Conservation (phyloP, 2,113 vertebrate genomes). For the Australoheros scitulus region DNA sequence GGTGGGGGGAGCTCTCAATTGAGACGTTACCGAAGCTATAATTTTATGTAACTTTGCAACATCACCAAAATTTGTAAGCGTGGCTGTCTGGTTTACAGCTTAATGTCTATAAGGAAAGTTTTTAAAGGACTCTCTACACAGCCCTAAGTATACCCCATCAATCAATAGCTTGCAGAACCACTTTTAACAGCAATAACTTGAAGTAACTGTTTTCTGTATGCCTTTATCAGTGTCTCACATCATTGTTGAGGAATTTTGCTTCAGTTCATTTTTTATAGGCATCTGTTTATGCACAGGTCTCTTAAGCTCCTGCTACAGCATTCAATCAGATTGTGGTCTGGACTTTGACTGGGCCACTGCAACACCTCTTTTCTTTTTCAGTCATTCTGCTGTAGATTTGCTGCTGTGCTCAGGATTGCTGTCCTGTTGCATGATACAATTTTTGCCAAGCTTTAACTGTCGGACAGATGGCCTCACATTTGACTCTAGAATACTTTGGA, state of each 20-base stretch:
- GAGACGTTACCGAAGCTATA: too few relatives aligned
- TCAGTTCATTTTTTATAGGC: not conserved
- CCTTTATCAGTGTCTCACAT: not conserved
- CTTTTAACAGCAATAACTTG: not conserved
- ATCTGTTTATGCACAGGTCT: accelerated
- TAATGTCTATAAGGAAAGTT: not conserved
- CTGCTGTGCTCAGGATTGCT: not conserved
- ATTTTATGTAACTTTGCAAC: too few relatives aligned
- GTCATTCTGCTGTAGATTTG: not conserved
- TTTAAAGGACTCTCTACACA: not conserved
- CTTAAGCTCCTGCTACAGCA: not conserved
- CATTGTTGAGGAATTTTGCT: not conserved
- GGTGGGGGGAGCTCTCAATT: not conserved
- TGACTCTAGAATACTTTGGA: not conserved
- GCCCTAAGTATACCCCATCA: not conserved
- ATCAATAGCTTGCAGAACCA: accelerated
- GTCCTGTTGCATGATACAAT: not conserved
- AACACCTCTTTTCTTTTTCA: not conserved
- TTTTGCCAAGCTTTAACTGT: not conserved
- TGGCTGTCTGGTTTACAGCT: not conserved
- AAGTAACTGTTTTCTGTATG: not conserved
- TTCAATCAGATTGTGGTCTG: not conserved
- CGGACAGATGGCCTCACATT: not conserved
- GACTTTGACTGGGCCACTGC: not conserved
- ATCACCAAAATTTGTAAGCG: too few relatives aligned